A percentile compares a stretch with the other conserved stretches of the same genome.
Evolutionary conservation across 1,140 invertebrate species (phyloP).

Genomic region (Trichomalopsis sarcophagae): DNA sequence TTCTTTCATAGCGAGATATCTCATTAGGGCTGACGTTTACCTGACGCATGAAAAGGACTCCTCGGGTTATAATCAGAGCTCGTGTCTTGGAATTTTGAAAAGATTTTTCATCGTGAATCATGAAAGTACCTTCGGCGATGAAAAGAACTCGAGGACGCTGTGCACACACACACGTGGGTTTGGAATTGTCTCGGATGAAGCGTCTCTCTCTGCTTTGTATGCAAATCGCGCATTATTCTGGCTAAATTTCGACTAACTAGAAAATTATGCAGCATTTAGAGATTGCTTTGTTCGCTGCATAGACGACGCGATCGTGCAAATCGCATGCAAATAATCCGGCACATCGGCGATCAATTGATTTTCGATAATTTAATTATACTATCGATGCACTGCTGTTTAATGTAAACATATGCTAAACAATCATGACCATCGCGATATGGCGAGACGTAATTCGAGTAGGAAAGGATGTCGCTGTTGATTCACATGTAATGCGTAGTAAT

Average conservation of each 20-base stretch:
- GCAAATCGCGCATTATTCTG: not conserved
- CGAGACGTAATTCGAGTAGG: too few relatives aligned
- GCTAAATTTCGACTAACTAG: not conserved
- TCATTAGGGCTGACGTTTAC: slow-evolving; percentile 23
- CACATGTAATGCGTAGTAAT: too few relatives aligned
- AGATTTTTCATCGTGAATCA: not conserved
- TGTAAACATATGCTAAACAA: not conserved
- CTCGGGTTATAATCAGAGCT: not conserved
- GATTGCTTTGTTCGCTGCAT: not conserved
- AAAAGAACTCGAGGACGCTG: too few relatives aligned
- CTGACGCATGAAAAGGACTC: not conserved
- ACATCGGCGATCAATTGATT: not conserved
- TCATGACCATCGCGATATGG: too few relatives aligned
- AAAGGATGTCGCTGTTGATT: too few relatives aligned
- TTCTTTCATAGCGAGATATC: slow-evolving; percentile 12
- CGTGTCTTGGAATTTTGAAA: not conserved
- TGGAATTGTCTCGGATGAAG: too few relatives aligned
- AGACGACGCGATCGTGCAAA: not conserved
- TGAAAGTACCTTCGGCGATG: not conserved
- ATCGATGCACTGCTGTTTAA: too few relatives aligned
- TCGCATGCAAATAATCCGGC: not conserved
- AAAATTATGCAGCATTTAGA: slow-evolving; percentile 4
- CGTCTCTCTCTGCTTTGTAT: not conserved
- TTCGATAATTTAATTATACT: not conserved
- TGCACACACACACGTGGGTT: too few relatives aligned